Evolutionary conservation across 1,140 invertebrate species (phyloP).

Genomic region (Drosophila asahinai): DNA sequence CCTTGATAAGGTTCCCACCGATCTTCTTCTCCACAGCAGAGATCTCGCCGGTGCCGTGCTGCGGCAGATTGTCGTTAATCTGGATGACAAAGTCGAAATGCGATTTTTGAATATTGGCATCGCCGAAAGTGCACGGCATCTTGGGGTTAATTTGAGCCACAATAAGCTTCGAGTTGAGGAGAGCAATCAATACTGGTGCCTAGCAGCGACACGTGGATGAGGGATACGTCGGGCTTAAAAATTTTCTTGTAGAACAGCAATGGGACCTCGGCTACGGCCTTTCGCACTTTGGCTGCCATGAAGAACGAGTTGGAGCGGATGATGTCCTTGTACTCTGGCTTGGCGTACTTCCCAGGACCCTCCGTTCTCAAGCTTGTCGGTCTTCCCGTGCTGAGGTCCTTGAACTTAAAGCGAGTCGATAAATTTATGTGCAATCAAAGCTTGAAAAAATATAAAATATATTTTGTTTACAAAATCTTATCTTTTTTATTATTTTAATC

Average conservation of each 20-base stretch:
- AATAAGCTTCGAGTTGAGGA: constrained; percentile 94
- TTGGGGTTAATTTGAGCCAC: constrained; percentile 94
- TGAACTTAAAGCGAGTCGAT: no score
- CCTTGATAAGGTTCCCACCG: constrained; percentile 94
- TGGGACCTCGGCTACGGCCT: constrained; percentile 95
- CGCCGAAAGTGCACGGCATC: constrained; percentile 96
- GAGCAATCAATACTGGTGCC: constrained; percentile 97
- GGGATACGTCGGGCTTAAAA: constrained; percentile 93
- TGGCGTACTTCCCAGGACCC: constrained; percentile 92
- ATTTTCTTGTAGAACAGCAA: constrained; percentile 93
- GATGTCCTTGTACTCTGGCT: constrained; percentile 92
- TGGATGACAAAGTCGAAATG: constrained; percentile 95
- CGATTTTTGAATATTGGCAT: constrained; percentile 94
- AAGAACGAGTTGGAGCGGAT: constrained; percentile 95
- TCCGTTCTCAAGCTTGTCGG: constrained; percentile 91
- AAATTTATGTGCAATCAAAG: no score
- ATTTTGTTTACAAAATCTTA: no score
- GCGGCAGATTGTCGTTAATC: constrained; percentile 90
- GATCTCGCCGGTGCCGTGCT: constrained; percentile 88
- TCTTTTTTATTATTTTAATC: no score
- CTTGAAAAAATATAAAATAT: no score
- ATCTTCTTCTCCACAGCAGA: constrained; percentile 92
- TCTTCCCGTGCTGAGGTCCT: constrained; percentile 88
- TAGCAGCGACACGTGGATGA: constrained; percentile 94
- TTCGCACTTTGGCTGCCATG: constrained; percentile 95